Evolutionary conservation across 2,888 invertebrate species (phyloP).

Genomic region (Tipula unca): DNA sequence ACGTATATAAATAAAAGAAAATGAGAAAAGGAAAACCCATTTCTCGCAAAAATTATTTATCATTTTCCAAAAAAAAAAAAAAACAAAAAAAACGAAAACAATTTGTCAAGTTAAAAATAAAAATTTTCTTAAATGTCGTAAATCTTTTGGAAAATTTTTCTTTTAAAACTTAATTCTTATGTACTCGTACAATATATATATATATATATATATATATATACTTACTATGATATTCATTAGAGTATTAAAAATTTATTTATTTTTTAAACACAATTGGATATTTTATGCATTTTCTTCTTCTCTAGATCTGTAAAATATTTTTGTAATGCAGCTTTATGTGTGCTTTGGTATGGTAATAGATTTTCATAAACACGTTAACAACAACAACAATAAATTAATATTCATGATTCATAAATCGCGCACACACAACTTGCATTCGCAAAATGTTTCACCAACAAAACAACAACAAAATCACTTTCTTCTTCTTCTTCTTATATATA

Average conservation of each 20-base stretch:
- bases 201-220: not conserved
- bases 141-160: not conserved
- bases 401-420: not conserved
- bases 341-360: not conserved
- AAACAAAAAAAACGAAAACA: not conserved
- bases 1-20: not conserved
- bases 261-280: not conserved
- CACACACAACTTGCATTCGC: not conserved
- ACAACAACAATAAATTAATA: not conserved
- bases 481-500: not conserved
- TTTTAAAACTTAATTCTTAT: not conserved
- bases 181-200: not conserved
- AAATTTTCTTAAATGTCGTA: not conserved
- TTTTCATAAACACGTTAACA: not conserved
- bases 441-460: not conserved
- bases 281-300: not conserved
- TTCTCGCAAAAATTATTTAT: not conserved
- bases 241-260: not conserved
- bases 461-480: not conserved
- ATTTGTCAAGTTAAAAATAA: constrained; percentile 8
- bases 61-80: not conserved
- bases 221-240: not conserved
- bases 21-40: not conserved
- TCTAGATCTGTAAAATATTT: not conserved
- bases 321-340: not conserved